Percentiles rank a stretch among this genome's conserved stretches.
Evolutionary conservation across 2,888 invertebrate genomes (phyloP).

Genomic region (Drosophila pseudotalamancana): DNA sequence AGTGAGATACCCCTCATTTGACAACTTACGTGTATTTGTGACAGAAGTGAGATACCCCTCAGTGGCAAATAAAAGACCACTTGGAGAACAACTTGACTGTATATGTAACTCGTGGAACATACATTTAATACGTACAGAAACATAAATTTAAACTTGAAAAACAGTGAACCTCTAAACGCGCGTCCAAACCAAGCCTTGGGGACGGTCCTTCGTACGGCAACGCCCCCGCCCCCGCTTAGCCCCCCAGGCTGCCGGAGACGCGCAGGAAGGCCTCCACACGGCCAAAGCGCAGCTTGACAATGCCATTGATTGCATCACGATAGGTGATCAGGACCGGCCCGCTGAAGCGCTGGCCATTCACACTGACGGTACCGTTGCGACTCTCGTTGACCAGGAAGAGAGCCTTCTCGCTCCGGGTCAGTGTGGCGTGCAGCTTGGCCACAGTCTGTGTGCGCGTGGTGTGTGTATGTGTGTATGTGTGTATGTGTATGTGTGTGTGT

Average conservation of each 20-base stretch:
- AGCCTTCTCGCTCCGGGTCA: slow-evolving; percentile 41
- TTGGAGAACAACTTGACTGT: neutral
- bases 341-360: slow-evolving; percentile 36
- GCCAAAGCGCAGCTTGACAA: slow-evolving; percentile 33
- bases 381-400: slow-evolving; percentile 47
- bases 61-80: neutral
- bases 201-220: neutral
- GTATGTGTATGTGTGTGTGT: too few species aligned
- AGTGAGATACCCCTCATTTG: too few species aligned
- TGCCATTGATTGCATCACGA: slow-evolving; percentile 35
- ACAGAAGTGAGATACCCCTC: too few species aligned
- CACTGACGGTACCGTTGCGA: slow-evolving; percentile 19
- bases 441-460: slow-evolving; percentile 27
- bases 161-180: neutral
- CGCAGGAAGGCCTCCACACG: slow-evolving; percentile 30
- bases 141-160: slow-evolving; percentile 10
- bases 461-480: too few species aligned
- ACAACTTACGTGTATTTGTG: too few species aligned
- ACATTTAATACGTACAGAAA: neutral
- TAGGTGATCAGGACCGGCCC: slow-evolving; percentile 39
- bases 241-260: slow-evolving; percentile 38
- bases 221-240: neutral
- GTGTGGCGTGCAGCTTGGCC: slow-evolving; percentile 37
- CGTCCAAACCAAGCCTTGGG: neutral
- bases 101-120: neutral